Evolutionary conservation across 2,888 invertebrate species (phyloP).

Genomic region (Atherix ibis): DNA sequence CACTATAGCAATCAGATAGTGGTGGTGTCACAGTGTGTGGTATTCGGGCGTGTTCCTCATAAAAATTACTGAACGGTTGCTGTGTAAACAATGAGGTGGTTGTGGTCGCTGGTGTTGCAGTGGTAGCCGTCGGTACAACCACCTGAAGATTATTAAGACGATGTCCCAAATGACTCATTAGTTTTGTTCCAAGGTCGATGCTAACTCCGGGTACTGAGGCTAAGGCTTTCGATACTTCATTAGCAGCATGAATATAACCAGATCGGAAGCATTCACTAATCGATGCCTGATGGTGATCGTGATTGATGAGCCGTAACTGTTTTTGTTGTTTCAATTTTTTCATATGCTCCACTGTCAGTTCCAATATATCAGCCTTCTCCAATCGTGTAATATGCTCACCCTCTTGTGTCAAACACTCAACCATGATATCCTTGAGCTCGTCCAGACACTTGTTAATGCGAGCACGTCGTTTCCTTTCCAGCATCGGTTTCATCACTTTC

Average conservation of each 20-base stretch:
- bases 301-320: conserved; percentile 35
- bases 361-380: conserved; percentile 82
- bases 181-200: conserved; percentile 69
- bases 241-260: conserved; percentile 79
- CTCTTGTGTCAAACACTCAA: conserved; percentile 49
- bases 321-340: conserved; percentile 66
- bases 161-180: conserved; percentile 83
- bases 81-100: conserved; percentile 8
- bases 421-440: conserved; percentile 81
- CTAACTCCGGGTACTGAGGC: conserved; percentile 78
- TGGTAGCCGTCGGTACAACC: conserved; percentile 23
- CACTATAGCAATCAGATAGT: conserved; percentile 30
- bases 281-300: conserved; percentile 14
- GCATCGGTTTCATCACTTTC: conserved; percentile 90
- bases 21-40: conserved; percentile 26
- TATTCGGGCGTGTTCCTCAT: conserved; percentile 13
- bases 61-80: conserved; percentile 4
- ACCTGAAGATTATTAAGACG: conserved; percentile 46
- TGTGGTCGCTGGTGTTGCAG: neutral
- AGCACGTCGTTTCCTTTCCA: conserved; percentile 76
- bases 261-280: conserved; percentile 66
- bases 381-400: conserved; percentile 80
- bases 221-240: conserved; percentile 73
- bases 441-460: conserved; percentile 83
- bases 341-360: conserved; percentile 73